phyloP scores from a whole-genome alignment of 2,888 invertebrate genomes.

The Podotricha telesiphe region DNA sequence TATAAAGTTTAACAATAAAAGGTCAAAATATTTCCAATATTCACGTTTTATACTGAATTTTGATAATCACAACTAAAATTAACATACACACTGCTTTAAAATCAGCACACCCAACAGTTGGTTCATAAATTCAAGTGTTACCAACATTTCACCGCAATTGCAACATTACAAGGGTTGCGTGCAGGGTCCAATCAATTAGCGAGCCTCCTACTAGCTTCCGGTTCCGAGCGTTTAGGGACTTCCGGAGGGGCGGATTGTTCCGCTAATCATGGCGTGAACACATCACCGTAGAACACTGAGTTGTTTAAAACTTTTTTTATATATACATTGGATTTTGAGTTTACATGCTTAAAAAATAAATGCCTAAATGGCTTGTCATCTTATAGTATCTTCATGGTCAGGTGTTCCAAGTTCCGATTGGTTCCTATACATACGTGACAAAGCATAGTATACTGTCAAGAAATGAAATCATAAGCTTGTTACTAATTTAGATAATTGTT shows the following conservation, averaged over 20 bases:
- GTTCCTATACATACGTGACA: slow-evolving; percentile 12
- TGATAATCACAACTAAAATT: not conserved
- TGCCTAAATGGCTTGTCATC: not conserved
- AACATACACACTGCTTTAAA: not conserved
- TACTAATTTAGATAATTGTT: slow-evolving; percentile 15
- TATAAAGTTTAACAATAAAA: not conserved
- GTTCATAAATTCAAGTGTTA: slow-evolving; percentile 46
- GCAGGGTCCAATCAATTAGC: slow-evolving; percentile 78
- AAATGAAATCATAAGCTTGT: slow-evolving; percentile 23
- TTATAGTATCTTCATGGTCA: slow-evolving; percentile 14
- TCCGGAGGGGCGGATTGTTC: slow-evolving; percentile 65
- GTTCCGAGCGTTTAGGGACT: slow-evolving; percentile 79
- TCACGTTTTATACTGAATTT: no score
- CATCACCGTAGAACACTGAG: slow-evolving; percentile 50
- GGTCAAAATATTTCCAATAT: not conserved
- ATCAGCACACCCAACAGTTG: slow-evolving; percentile 45
- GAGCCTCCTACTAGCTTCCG: slow-evolving; percentile 75
- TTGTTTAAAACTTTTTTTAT: slow-evolving; percentile 1
- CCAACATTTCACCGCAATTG: slow-evolving; percentile 48
- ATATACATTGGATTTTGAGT: slow-evolving; percentile 8
- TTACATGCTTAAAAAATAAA: slow-evolving; percentile 12
- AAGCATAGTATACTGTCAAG: slow-evolving; percentile 15
- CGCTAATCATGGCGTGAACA: slow-evolving; percentile 55
- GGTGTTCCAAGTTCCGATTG: slow-evolving; percentile 16
- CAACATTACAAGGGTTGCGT: slow-evolving; percentile 61